phyloP scores from a whole-genome alignment of 1,140 invertebrate genomes.

The Drosophila asahinai region DNA sequence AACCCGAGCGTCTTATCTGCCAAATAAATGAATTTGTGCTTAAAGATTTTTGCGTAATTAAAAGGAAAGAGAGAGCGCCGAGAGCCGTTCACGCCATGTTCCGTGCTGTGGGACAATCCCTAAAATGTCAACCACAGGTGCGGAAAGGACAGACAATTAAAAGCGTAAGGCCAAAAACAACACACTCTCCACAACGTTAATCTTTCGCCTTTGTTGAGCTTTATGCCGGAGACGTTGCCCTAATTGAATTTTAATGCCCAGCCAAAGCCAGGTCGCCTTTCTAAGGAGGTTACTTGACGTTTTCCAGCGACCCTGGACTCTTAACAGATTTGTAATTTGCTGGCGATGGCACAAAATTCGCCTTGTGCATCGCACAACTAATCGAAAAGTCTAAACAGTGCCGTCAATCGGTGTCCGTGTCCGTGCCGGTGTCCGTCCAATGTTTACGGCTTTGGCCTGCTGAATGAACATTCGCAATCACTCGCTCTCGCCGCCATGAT shows the following conservation, averaged over 20 bases:
- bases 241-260: constrained; percentile 78
- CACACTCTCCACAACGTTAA: constrained; percentile 20
- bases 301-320: constrained; percentile 34
- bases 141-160: constrained; percentile 28
- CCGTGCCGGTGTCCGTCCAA: constrained; percentile 17
- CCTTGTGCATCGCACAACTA: constrained; percentile 34
- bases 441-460: constrained; percentile 48
- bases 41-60: constrained; percentile 75
- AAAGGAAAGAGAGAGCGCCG: constrained; percentile 41
- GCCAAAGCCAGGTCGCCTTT: neutral
- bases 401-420: constrained; percentile 34
- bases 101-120: constrained; percentile 62
- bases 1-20: constrained; percentile 48
- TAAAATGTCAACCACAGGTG: constrained; percentile 23
- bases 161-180: neutral
- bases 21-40: constrained; percentile 27
- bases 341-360: constrained; percentile 34
- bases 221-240: constrained; percentile 45
- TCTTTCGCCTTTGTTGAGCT: constrained; percentile 19
- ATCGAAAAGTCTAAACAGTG: constrained; percentile 64
- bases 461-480: constrained; percentile 31
- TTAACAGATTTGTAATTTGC: constrained; percentile 52
- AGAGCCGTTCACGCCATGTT: constrained; percentile 54
- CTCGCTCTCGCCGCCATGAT: constrained; percentile 13
- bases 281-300: constrained; percentile 16